Conservation (phyloP, 2,888 invertebrate genomes). For the Uloborus plumipes region DNA sequence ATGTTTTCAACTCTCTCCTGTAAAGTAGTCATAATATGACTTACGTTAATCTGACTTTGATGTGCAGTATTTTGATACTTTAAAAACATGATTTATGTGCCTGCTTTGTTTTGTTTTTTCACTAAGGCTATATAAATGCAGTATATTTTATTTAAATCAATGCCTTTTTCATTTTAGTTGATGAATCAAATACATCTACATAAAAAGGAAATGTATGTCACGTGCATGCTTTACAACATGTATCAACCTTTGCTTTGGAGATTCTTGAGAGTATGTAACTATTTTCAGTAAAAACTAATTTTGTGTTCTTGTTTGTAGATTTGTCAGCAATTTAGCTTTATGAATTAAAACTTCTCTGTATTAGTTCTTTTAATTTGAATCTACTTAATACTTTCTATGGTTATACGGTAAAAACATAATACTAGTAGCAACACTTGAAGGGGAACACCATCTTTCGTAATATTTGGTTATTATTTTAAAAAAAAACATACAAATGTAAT, state of each 20-base stretch:
- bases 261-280: slow-evolving; percentile 18
- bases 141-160: not conserved
- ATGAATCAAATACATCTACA: slow-evolving; percentile 25
- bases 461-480: too few relatives aligned
- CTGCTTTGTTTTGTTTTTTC: too few relatives aligned
- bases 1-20: too few relatives aligned
- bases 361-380: not conserved
- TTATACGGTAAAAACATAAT: too few relatives aligned
- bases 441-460: too few relatives aligned
- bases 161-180: not conserved
- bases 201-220: slow-evolving; percentile 26
- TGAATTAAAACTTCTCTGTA: not conserved
- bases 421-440: too few relatives aligned
- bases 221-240: slow-evolving; percentile 17
- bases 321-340: not conserved
- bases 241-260: slow-evolving; percentile 32
- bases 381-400: too few relatives aligned
- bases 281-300: not conserved
- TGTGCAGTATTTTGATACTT: too few relatives aligned
- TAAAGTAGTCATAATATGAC: too few relatives aligned
- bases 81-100: too few relatives aligned
- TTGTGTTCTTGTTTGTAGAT: not conserved
- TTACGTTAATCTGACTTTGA: too few relatives aligned
- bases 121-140: not conserved
- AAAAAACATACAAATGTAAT: too few relatives aligned